Evolutionary conservation across 2,888 invertebrate species (phyloP), one percentile per base, ranked within the genome.

Genomic region (Troides aeacus): DNA sequence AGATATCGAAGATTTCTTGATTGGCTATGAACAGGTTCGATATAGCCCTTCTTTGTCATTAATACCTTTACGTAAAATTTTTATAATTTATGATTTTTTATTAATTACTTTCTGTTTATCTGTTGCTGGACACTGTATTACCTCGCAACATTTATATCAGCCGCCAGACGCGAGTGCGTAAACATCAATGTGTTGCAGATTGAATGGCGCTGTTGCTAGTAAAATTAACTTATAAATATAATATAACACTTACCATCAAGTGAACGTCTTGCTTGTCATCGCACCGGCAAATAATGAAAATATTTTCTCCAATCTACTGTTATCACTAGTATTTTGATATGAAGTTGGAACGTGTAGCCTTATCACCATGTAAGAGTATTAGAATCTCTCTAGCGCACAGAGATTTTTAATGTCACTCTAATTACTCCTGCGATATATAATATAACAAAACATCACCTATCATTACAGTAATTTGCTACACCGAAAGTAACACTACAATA

Each of bases 401-500:
- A 50, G 21, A 5, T 50, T 15, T 2, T 50, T 18, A 50, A 50
- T 17, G 15, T 50, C 15, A 50, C 5, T 50, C 12, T 5, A 15
- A 18, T 50, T 17, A 59, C 30, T 7, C n/a, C 18, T 21, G 57
- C n/a, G 21, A 57, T 57, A 23, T 57, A 21, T 57, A 12, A 23
- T 57, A 21, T 57, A 12, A 57, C 21, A 21, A 2, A 12, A 58
- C 50, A 50, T 60, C 21, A 46, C n/a, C 10, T 64, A 57, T 64
- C 39, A n/a, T 36, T 58, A 57, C 21, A 42, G 56, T 62, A 62
- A 62, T 18, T 24, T 36, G 21, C 15, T 36, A n/a, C 17, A 21
- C 42, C 39, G 17, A 58, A n/a, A 30, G 8, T 30, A 62, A 24
- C 21, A 62, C 23, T 56, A 59, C 50, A 72, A 69, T 66, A 67